Evolutionary conservation across 2,113 vertebrate species (phyloP).

Genomic region (Cololabis saira): DNA sequence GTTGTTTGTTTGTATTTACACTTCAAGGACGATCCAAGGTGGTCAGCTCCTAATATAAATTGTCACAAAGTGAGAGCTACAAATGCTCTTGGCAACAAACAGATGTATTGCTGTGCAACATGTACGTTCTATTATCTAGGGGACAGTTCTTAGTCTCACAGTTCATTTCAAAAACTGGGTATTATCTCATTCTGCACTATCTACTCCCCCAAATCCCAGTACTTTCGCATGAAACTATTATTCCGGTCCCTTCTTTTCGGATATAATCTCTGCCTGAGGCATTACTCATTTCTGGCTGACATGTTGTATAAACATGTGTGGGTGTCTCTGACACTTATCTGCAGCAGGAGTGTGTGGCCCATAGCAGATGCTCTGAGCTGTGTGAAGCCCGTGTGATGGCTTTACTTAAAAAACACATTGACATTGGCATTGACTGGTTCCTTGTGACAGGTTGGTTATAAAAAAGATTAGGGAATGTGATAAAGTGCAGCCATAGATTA

Average conservation of each 20-base stretch:
- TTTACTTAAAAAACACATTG: conserved; percentile 15
- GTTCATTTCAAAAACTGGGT: conserved; percentile 44
- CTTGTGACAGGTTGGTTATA: conserved; percentile 2
- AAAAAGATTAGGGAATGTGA: background rate
- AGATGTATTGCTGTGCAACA: conserved; percentile 46
- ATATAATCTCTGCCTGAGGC: conserved; percentile 49
- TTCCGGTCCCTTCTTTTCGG: conserved; percentile 15
- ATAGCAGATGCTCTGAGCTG: background rate
- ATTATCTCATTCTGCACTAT: conserved; percentile 33
- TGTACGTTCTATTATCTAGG: conserved; percentile 48
- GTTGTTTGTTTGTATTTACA: no score
- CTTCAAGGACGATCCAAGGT: conserved; percentile 3
- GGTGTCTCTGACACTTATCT: conserved; percentile 25
- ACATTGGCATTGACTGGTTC: conserved; percentile 7
- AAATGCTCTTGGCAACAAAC: conserved; percentile 50
- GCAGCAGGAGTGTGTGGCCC: background rate
- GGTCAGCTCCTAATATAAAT: conserved; percentile 25
- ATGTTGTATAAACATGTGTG: conserved; percentile 30
- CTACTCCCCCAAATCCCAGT: conserved; percentile 24
- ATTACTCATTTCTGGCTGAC: conserved; percentile 43
- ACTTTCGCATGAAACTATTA: conserved; percentile 39
- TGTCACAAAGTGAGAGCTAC: conserved; percentile 38
- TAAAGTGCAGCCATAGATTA: background rate
- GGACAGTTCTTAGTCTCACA: conserved; percentile 36
- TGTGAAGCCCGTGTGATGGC: background rate